Conservation (phyloP, 2,888 invertebrate genomes). For the Aricia artaxerxes region DNA sequence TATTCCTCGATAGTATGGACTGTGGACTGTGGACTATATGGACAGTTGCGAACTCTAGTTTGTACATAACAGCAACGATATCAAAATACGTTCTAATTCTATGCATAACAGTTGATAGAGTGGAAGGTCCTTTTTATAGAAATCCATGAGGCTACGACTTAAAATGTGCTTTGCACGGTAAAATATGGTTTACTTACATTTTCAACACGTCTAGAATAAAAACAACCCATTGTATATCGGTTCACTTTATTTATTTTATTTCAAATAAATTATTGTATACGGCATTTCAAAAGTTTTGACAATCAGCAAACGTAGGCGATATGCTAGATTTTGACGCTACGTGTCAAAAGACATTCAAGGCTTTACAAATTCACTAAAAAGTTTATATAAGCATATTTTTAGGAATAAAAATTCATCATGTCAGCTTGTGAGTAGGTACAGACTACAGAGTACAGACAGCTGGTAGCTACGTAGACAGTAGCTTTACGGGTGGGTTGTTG, state of each 20-base stretch:
- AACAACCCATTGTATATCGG: conserved; percentile 62
- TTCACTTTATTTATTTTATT: not conserved
- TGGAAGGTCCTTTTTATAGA: not conserved
- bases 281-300: conserved; percentile 70
- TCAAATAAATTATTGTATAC: not conserved
- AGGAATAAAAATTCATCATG: not conserved
- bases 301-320: conserved; percentile 54
- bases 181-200: conserved; percentile 52
- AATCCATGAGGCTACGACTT: not conserved
- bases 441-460: no score
- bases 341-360: not conserved
- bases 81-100: no score
- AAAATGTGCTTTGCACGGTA: not conserved
- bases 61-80: no score
- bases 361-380: not conserved
- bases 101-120: not conserved
- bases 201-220: conserved; percentile 56
- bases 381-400: not conserved
- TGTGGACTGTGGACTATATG: no score
- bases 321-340: conserved; percentile 58
- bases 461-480: no score
- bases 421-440: no score
- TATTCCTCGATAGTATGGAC: not conserved
- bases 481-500: no score
- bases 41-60: no score